These are phyloP conservation scores for Cichlasoma orientale DNA, from an alignment of 2,797 vertebrate genomes.

Conservation along the genomic window DNA sequence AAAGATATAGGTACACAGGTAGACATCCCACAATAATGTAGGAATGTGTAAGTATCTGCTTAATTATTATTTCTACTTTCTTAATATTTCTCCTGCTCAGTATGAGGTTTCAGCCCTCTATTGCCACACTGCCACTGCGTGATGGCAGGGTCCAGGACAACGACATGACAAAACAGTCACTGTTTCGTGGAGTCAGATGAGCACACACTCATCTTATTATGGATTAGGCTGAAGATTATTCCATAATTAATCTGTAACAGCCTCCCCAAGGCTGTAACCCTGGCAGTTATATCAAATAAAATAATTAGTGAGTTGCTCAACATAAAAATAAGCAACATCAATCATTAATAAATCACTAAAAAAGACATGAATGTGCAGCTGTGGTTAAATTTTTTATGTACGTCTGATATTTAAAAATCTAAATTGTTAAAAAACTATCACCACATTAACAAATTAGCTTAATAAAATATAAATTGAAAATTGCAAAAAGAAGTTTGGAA, in stretches of 20 bases:
- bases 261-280: slow-evolving; percentile 84
- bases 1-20: neutral
- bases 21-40: neutral
- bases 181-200: neutral
- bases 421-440: neutral
- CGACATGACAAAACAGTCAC: neutral
- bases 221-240: slow-evolving; percentile 32
- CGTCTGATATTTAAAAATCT: neutral
- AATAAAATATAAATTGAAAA: neutral
- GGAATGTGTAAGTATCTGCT: neutral
- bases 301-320: neutral
- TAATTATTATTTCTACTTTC: neutral
- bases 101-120: neutral
- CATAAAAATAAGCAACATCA: neutral
- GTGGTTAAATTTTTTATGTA: neutral
- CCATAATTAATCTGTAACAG: slow-evolving; percentile 12
- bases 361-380: neutral
- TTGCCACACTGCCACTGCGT: neutral
- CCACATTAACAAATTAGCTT: neutral
- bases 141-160: neutral
- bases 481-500: neutral
- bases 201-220: neutral
- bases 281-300: slow-evolving; percentile 51
- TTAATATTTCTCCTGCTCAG: neutral
- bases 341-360: no score